A percentile compares a stretch with the other conserved stretches of the same genome.
phyloP scores from a whole-genome alignment of 1,140 invertebrate species.

The Vollenhovia emeryi region DNA sequence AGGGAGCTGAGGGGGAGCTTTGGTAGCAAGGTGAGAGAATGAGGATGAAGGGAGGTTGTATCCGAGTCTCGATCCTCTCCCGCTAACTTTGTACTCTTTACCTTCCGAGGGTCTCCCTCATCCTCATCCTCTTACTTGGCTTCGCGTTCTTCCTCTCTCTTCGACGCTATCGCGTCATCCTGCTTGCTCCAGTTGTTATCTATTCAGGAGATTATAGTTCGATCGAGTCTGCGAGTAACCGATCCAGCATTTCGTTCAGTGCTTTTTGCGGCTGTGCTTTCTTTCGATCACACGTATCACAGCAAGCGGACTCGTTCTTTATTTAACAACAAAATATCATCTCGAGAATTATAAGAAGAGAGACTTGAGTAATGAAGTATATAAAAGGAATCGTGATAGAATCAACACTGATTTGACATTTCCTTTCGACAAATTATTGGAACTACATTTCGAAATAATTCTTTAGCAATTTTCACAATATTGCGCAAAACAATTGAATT shows the following conservation, averaged over 20 bases:
- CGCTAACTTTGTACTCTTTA: conserved; percentile 71
- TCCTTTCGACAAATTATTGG: background rate
- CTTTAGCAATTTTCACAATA: background rate
- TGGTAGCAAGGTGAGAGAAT: conserved; percentile 45
- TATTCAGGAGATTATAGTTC: conserved; percentile 67
- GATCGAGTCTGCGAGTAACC: conserved; percentile 63
- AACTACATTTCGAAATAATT: background rate
- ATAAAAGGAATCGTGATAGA: background rate
- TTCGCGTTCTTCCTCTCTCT: conserved; percentile 16
- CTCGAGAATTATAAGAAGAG: background rate
- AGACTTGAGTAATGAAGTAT: conserved; percentile 11
- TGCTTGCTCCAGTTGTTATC: conserved; percentile 68
- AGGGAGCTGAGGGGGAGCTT: background rate
- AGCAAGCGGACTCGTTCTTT: background rate
- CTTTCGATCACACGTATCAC: conserved; percentile 35
- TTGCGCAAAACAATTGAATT: background rate
- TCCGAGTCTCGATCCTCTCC: conserved; percentile 61
- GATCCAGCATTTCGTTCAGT: conserved; percentile 61
- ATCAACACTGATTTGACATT: background rate
- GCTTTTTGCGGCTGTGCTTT: conserved; percentile 31
- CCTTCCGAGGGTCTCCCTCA: conserved; percentile 33
- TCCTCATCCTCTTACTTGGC: conserved; percentile 3
- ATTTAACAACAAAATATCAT: conserved; percentile 13
- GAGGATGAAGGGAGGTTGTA: conserved; percentile 8
- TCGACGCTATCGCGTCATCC: conserved; percentile 1